Percentiles rank a stretch among this genome's conserved stretches.
These are phyloP conservation scores for Amblyraja radiata DNA, from an alignment of 2,797 vertebrate genomes.

Conservation along the genomic window DNA sequence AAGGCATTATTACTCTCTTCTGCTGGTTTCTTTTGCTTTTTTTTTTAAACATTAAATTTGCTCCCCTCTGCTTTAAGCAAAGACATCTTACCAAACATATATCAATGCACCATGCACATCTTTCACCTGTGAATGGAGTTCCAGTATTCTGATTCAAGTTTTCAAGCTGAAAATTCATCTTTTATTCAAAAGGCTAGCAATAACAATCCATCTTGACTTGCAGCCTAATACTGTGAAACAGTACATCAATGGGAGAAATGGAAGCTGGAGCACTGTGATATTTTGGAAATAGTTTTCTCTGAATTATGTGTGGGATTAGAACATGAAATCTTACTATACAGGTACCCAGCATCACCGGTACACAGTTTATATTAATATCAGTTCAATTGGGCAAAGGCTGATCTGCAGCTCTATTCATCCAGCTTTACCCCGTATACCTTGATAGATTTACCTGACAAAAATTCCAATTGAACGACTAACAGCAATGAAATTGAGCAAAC, in stretches of 20 bases:
- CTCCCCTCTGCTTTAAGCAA: not conserved
- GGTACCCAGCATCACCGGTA: not conserved
- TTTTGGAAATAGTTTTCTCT: not conserved
- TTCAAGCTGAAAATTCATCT: not conserved
- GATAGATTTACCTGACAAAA: not conserved
- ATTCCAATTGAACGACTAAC: not conserved
- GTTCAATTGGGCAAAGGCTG: not conserved
- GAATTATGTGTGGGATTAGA: not conserved
- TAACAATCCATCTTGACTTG: not conserved
- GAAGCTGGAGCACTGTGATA: not conserved
- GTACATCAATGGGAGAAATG: not conserved
- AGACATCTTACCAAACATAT: not conserved
- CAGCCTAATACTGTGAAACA: not conserved
- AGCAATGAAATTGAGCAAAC: not conserved
- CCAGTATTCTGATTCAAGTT: not conserved
- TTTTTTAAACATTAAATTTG: not conserved
- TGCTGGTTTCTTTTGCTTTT: not conserved
- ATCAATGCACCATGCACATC: not conserved
- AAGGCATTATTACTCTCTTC: not conserved
- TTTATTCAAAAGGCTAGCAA: not conserved
- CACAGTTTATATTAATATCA: not conserved
- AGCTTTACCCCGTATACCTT: not conserved
- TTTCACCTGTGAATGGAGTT: not conserved
- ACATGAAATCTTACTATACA: not conserved
- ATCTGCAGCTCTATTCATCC: not conserved